Conservation (phyloP, 2,797 vertebrate genomes). For the Cirrhinus mrigala region DNA sequence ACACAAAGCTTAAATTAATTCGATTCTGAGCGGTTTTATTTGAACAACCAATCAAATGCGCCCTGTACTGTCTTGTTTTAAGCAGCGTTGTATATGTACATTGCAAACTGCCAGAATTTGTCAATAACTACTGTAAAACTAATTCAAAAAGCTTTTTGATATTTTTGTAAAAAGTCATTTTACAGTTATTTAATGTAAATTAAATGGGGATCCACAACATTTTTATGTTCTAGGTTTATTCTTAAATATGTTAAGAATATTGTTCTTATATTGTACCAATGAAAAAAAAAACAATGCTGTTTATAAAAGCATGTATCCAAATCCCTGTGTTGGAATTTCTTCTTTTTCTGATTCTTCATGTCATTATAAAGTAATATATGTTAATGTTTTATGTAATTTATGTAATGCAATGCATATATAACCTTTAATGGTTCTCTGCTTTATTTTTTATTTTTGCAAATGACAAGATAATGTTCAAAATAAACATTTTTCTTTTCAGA, state of each 20-base stretch:
- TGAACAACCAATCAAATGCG: background rate
- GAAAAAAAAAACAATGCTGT: conserved; percentile 11
- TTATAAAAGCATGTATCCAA: conserved; percentile 50
- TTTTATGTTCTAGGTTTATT: conserved; percentile 22
- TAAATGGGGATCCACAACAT: conserved; percentile 11
- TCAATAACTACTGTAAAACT: background rate
- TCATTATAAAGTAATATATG: background rate
- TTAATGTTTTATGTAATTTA: background rate
- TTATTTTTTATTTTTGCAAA: background rate
- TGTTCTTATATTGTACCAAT: conserved; percentile 33
- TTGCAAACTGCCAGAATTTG: conserved; percentile 41
- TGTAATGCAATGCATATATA: background rate
- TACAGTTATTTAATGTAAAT: conserved; percentile 8
- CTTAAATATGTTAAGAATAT: conserved; percentile 21
- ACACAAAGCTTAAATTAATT: background rate
- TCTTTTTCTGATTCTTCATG: background rate
- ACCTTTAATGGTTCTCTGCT: background rate
- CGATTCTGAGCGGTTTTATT: background rate
- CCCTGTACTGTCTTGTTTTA: conserved; percentile 26
- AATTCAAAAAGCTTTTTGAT: conserved; percentile 39
- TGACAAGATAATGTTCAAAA: background rate
- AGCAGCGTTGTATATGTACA: conserved; percentile 20
- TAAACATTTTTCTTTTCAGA: background rate
- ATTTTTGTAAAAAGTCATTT: conserved; percentile 46
- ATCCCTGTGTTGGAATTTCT: conserved; percentile 14